Evolutionary conservation across 2,797 vertebrate species (phyloP).

Genomic region (Lepilemur ruficaudatus): DNA sequence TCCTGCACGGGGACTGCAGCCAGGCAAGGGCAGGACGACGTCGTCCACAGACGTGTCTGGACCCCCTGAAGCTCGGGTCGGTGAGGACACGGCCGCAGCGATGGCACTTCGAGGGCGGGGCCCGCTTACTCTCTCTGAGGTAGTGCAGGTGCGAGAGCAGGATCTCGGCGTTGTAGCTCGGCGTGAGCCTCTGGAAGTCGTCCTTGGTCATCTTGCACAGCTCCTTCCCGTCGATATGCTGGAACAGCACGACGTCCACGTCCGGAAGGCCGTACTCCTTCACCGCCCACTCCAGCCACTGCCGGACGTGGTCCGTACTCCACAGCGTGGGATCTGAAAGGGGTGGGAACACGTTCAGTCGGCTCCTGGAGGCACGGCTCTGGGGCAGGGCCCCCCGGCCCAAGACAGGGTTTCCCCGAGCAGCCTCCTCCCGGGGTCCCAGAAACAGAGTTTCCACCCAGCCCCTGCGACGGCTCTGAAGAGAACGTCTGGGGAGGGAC

Average conservation of each 20-base stretch:
- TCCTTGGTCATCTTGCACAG: conserved; percentile 94
- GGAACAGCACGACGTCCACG: conserved; percentile 90
- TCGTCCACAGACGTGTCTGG: not conserved
- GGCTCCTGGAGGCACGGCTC: not conserved
- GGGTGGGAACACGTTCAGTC: rapidly evolving
- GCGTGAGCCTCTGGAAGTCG: conserved; percentile 91
- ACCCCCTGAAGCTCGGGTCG: not conserved
- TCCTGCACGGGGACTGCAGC: not conserved
- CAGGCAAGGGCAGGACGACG: not conserved
- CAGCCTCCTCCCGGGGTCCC: rapidly evolving
- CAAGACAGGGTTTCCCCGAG: rapidly evolving
- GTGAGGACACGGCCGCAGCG: not conserved
- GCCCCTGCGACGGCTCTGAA: not conserved
- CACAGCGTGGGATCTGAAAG: conserved; percentile 89
- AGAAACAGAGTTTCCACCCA: not conserved
- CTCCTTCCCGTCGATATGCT: conserved; percentile 92
- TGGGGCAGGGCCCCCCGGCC: rapidly evolving
- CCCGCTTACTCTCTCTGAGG: conserved; percentile 93
- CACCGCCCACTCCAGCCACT: conserved; percentile 94
- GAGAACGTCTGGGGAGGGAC: rapidly evolving
- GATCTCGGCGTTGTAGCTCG: conserved; percentile 92
- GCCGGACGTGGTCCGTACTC: conserved; percentile 91
- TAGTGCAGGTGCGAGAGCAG: conserved; percentile 94
- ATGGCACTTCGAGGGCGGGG: not conserved
- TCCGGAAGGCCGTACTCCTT: conserved; percentile 91